Conservation (phyloP, 2,888 invertebrate species). For the Xestia c-nigrum region DNA sequence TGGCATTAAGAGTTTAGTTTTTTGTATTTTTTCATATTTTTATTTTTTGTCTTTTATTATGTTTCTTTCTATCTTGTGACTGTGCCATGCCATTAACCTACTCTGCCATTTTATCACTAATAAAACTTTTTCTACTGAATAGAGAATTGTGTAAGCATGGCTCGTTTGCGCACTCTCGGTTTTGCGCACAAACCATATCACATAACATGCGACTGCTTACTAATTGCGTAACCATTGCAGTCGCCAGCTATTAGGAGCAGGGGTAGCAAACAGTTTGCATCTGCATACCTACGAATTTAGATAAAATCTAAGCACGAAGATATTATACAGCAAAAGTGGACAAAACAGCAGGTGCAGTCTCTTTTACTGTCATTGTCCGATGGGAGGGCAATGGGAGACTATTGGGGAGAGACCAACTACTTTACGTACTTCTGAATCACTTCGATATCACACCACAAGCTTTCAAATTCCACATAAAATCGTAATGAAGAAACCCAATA, state of each 20-base stretch:
- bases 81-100: not conserved
- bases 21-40: not conserved
- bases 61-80: not conserved
- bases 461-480: not conserved
- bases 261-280: slow-evolving; percentile 18
- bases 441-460: not conserved
- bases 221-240: slow-evolving; percentile 64
- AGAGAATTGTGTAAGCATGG: slow-evolving; percentile 17
- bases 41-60: not conserved
- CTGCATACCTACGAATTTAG: no score
- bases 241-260: slow-evolving; percentile 35
- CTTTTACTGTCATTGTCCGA: not conserved
- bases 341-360: not conserved
- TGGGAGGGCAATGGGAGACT: not conserved
- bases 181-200: slow-evolving; percentile 25
- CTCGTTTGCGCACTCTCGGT: slow-evolving; percentile 20
- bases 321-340: not conserved
- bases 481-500: not conserved
- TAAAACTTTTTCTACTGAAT: slow-evolving; percentile 13
- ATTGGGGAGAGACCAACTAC: not conserved
- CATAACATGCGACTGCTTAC: slow-evolving; percentile 52
- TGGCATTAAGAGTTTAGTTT: no score
- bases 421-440: not conserved
- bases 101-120: not conserved
- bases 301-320: not conserved